Percentiles rank a stretch among this genome's conserved stretches.
Evolutionary conservation across 2,797 vertebrate genomes (phyloP).

Genomic region (Darevskia nairensis): DNA sequence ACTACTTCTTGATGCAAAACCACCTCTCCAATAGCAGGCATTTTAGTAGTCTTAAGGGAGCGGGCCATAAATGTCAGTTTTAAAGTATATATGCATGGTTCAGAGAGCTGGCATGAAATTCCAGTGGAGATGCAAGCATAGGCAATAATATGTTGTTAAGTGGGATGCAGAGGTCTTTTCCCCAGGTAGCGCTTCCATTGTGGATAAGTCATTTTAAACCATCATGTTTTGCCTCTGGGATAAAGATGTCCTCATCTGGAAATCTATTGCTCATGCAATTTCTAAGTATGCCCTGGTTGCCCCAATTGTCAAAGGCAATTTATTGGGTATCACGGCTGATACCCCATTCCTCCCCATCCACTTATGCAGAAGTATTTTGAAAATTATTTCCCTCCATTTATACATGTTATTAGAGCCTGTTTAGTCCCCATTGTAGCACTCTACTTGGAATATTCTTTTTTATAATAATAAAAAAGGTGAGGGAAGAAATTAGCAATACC

Average conservation of each 20-base stretch:
- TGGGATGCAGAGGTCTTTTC: neutral
- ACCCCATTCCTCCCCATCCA: neutral
- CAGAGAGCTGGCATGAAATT: conserved; percentile 3
- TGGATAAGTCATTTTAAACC: neutral
- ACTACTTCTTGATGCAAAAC: neutral
- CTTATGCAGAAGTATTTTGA: neutral
- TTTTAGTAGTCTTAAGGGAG: neutral
- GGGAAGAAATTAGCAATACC: neutral
- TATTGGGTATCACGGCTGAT: neutral
- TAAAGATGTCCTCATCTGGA: neutral
- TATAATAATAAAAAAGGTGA: neutral
- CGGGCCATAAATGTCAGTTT: neutral
- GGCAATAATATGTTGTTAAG: neutral
- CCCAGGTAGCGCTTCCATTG: neutral
- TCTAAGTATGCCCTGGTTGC: neutral
- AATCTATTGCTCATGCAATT: neutral
- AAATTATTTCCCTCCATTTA: neutral
- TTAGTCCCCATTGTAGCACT: too few relatives aligned
- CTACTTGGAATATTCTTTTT: neutral
- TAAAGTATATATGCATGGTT: neutral
- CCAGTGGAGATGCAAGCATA: neutral
- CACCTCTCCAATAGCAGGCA: neutral
- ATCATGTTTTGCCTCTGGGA: neutral
- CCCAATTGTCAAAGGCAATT: neutral
- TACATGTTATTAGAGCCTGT: neutral